Base-by-base conservation (phyloP, 2,888 invertebrate genomes). In the Esperia sulphurella region DNA sequence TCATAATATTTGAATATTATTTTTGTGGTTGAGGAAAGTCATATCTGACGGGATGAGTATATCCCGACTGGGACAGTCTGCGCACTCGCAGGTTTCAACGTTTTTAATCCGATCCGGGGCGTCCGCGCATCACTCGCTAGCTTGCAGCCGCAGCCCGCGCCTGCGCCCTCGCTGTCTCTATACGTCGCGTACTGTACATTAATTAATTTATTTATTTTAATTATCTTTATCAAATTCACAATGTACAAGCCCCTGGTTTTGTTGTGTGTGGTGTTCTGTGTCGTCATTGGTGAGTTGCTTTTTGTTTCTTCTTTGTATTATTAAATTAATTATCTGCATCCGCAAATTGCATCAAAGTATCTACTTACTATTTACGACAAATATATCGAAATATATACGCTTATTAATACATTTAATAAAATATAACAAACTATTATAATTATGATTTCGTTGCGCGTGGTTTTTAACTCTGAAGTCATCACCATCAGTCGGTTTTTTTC, bases 181-280 rank as follows among this genome's bases (percentile, higher is more conserved):
- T 43, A 14, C 14, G 41, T 60, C 61, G 63, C 62, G 55, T 21
- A 63, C 60, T 54, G 49, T 51, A 52, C 7, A 43, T 33, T 38
- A 14, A 41, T 43, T 49, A 43, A 40, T 45, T 45, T 44, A 48
- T 40, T 49, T 52, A 48, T 30, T 44, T 48, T 52, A 53, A 59
- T 58, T 54, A 51, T 57, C 51, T 47, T 44, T 55, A 57, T 46
- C 50, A 52, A 21, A 21, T 9, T 8, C 37, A 71, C 68, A 59
- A 88, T 88, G 88, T 79, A 75, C 58, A 88, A 88, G 64, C 74
- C 78, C 8, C 49, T 82, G 14, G 65, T 83, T 63, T 45, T 86
- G 48, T 62, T 86, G 57, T 80, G 85, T 80, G 78, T 78, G 56
- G 64, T 83, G 62, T 78, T 66, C 67, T 77, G 75, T 71, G 79